These are phyloP conservation scores for Mionectes macconnelli DNA, from an alignment of 2,113 vertebrate genomes.

Conservation along the genomic window DNA sequence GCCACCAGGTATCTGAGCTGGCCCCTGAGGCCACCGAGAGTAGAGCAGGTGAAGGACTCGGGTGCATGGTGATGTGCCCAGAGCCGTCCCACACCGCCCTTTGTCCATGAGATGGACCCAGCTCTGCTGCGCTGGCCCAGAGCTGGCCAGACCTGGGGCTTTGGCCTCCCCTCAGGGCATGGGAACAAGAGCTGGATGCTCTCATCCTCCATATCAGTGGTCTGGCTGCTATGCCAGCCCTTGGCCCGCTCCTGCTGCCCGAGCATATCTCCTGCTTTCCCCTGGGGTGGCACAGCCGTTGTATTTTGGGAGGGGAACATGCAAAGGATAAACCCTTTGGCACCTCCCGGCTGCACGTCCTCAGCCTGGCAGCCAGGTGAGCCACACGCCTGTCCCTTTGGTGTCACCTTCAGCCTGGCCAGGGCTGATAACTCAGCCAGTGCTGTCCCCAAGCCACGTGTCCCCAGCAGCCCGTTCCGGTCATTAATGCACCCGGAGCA, in stretches of 20 bases:
- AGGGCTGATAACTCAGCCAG: neutral
- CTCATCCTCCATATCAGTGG: neutral
- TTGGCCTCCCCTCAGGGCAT: neutral
- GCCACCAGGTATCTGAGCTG: neutral
- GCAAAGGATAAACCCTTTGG: accelerated
- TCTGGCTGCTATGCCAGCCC: neutral
- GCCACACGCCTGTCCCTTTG: neutral
- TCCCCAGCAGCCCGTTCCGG: neutral
- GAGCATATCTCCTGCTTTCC: neutral
- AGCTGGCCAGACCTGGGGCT: neutral
- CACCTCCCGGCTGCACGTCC: accelerated
- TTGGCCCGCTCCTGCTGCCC: accelerated
- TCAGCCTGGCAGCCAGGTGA: neutral
- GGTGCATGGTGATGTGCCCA: accelerated
- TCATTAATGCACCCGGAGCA: neutral
- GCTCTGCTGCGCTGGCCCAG: accelerated
- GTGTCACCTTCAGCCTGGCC: neutral
- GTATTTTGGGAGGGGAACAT: accelerated
- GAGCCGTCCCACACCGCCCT: neutral
- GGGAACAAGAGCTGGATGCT: neutral
- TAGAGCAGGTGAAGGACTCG: neutral
- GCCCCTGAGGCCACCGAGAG: neutral
- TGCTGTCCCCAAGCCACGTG: accelerated
- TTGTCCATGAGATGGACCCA: accelerated
- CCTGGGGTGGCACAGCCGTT: neutral